A percentile compares a stretch with the other conserved stretches of the same genome.
Evolutionary conservation across 2,888 invertebrate genomes (phyloP).

Genomic region (Watsonalla binaria): DNA sequence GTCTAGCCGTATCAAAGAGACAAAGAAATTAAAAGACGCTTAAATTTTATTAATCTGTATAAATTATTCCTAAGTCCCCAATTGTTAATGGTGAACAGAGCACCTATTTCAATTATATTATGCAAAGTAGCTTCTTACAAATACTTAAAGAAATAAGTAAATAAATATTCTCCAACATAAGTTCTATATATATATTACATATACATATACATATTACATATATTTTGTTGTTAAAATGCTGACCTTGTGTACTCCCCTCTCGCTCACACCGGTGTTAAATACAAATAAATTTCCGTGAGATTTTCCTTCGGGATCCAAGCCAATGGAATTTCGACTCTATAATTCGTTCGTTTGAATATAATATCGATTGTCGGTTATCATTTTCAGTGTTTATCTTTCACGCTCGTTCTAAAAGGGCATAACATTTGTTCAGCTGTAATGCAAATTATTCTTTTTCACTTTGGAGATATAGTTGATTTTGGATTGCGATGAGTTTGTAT

Average conservation of each 20-base stretch:
- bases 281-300: constrained; percentile 52
- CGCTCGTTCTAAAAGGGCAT: constrained; percentile 22
- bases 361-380: constrained; percentile 25
- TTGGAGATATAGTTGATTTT: constrained; percentile 19
- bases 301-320: constrained; percentile 50
- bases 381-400: constrained; percentile 64
- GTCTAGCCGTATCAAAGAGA: too few species aligned
- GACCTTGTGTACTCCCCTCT: constrained; percentile 57
- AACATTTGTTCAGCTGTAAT: constrained; percentile 12
- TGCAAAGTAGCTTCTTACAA: too few species aligned
- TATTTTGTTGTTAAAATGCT: constrained; percentile 42
- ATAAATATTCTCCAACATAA: background rate
- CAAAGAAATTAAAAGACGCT: too few species aligned
- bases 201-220: constrained; percentile 32
- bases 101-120: too few species aligned
- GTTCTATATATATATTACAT: too few species aligned
- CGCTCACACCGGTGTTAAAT: constrained; percentile 44
- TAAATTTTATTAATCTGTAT: too few species aligned
- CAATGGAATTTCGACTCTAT: constrained; percentile 36
- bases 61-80: too few species aligned
- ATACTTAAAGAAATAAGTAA: background rate
- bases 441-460: constrained; percentile 22
- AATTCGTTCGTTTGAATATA: constrained; percentile 22
- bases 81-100: too few species aligned
- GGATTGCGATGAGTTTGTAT: constrained; percentile 6